Evolutionary conservation across 2,888 invertebrate species (phyloP).

Genomic region (Eudasyphora cyanicolor): DNA sequence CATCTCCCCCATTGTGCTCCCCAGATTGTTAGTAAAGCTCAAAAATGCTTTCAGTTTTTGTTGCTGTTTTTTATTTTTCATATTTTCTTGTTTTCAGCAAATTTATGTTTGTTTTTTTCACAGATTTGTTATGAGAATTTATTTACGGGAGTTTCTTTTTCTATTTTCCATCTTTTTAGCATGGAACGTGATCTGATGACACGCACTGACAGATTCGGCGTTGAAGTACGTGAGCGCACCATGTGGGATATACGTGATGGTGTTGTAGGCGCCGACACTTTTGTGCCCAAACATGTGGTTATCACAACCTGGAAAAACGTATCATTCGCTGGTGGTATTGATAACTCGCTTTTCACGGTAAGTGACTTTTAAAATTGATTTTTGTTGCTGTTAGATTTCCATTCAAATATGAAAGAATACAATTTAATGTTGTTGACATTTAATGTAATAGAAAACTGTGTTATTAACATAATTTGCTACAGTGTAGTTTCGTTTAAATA

Average conservation of each 20-base stretch:
- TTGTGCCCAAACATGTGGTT: constrained; percentile 93
- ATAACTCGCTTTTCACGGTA: constrained; percentile 87
- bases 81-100: neutral
- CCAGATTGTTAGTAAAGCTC: neutral
- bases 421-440: too few relatives aligned
- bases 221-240: constrained; percentile 91
- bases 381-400: neutral
- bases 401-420: neutral
- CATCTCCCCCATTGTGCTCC: too few relatives aligned
- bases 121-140: too few relatives aligned
- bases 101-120: constrained; percentile 17
- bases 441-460: too few relatives aligned
- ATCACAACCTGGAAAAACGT: constrained; percentile 98
- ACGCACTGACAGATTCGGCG: constrained; percentile 90
- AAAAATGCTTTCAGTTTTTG: neutral
- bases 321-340: constrained; percentile 94
- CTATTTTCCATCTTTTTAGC: constrained; percentile 73
- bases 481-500: too few relatives aligned
- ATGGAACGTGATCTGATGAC: constrained; percentile 86
- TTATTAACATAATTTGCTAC: too few relatives aligned
- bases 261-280: constrained; percentile 94
- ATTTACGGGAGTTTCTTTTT: neutral
- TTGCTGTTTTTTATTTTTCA: constrained; percentile 25
- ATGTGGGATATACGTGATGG: constrained; percentile 95
- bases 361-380: constrained; percentile 69